Evolutionary conservation across 2,113 vertebrate species (phyloP).

Genomic region (Natator depressus): DNA sequence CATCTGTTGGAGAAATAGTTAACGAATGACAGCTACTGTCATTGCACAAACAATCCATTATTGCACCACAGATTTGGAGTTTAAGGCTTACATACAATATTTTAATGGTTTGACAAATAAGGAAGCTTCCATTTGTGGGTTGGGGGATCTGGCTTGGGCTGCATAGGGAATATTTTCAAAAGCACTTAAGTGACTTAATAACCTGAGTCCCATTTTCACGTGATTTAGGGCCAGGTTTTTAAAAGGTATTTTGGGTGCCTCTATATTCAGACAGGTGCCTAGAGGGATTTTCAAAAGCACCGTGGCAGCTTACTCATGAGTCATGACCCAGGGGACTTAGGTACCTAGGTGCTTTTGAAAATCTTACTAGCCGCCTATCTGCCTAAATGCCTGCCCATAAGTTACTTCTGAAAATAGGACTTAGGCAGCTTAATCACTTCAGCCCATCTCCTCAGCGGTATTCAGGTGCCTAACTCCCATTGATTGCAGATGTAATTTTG

Average conservation of each 20-base stretch:
- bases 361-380: too few species aligned
- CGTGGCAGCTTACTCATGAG: not conserved
- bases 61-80: not conserved
- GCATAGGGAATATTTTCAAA: not conserved
- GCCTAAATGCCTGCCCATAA: too few species aligned
- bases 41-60: not conserved
- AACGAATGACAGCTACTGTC: not conserved
- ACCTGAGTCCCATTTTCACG: not conserved
- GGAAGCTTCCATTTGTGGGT: not conserved
- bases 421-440: not conserved
- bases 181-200: not conserved
- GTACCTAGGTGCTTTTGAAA: too few species aligned
- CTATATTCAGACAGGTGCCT: not conserved
- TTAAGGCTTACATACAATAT: not conserved
- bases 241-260: not conserved
- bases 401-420: not conserved
- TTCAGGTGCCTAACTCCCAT: not conserved
- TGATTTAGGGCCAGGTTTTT: not conserved
- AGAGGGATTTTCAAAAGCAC: not conserved
- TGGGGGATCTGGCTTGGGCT: not conserved
- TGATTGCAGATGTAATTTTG: not conserved
- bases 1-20: not conserved
- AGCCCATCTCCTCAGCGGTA: not conserved
- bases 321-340: not conserved
- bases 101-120: not conserved